These are phyloP conservation scores for Rhopalosiphum nymphaeae DNA, from an alignment of 2,888 invertebrate genomes.

Conservation along the genomic window DNA sequence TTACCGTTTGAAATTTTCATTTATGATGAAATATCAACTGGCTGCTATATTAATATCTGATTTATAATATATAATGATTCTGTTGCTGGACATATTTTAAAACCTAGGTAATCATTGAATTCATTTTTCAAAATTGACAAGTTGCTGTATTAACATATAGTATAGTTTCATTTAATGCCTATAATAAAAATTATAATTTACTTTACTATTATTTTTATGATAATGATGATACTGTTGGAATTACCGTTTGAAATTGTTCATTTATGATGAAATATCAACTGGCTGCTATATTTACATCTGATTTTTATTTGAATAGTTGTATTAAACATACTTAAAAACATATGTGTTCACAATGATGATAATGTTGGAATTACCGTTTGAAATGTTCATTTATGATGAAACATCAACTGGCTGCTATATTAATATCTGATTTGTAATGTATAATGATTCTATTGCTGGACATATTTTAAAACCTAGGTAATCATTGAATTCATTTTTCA, in stretches of 20 bases:
- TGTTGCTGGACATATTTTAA: not conserved
- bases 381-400: conserved; percentile 49
- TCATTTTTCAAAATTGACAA: no score
- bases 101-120: conserved; percentile 16
- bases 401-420: conserved; percentile 40
- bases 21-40: conserved; percentile 28
- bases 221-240: conserved; percentile 20
- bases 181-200: no score
- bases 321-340: not conserved
- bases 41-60: not conserved
- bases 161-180: no score
- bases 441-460: not conserved
- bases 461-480: not conserved
- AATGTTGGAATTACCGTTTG: conserved; percentile 40
- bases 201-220: no score
- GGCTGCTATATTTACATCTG: no score
- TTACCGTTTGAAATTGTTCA: conserved; percentile 58
- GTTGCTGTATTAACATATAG: no score
- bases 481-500: no score
- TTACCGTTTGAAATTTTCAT: conserved; percentile 57
- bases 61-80: not conserved
- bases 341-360: conserved; percentile 3
- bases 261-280: conserved; percentile 38
- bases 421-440: not conserved
- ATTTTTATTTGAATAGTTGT: no score